Conservation (phyloP, 2,797 vertebrate genomes). For the Rachycentron canadum region DNA sequence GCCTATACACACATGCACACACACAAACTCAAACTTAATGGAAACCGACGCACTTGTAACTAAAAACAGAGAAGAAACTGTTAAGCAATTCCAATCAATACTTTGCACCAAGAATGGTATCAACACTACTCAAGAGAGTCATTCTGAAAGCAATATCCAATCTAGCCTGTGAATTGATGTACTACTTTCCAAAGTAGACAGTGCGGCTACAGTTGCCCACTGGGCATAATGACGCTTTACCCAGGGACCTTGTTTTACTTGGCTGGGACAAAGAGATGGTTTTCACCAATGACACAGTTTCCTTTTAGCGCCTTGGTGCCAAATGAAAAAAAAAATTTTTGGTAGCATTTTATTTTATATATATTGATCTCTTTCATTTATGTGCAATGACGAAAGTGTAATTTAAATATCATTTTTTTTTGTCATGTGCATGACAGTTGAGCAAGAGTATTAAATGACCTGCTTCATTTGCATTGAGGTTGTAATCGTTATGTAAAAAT, state of each 20-base stretch:
- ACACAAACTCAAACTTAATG: background rate
- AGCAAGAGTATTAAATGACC: background rate
- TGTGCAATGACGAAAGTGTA: background rate
- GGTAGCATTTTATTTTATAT: background rate
- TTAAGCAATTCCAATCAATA: constrained; percentile 51
- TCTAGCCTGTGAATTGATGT: constrained; percentile 64
- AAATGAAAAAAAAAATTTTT: too few species aligned
- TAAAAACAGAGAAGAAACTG: constrained; percentile 35
- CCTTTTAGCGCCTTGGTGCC: constrained; percentile 20
- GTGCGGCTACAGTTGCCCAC: constrained; percentile 32
- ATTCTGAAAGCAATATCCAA: constrained; percentile 57
- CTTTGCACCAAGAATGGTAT: constrained; percentile 30
- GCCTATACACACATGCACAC: background rate
- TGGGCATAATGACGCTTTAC: constrained; percentile 60
- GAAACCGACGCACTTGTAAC: constrained; percentile 14
- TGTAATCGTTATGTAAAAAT: background rate
- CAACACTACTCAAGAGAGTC: constrained; percentile 51
- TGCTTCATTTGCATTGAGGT: background rate
- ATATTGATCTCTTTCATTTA: too few species aligned
- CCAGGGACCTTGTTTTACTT: constrained; percentile 32
- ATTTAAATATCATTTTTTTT: background rate
- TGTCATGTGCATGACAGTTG: background rate
- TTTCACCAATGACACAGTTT: constrained; percentile 56
- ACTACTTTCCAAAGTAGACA: constrained; percentile 43
- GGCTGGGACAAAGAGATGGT: constrained; percentile 32